These are phyloP conservation scores for Morus bassanus DNA, from an alignment of 2,797 vertebrate genomes.

Conservation along the genomic window DNA sequence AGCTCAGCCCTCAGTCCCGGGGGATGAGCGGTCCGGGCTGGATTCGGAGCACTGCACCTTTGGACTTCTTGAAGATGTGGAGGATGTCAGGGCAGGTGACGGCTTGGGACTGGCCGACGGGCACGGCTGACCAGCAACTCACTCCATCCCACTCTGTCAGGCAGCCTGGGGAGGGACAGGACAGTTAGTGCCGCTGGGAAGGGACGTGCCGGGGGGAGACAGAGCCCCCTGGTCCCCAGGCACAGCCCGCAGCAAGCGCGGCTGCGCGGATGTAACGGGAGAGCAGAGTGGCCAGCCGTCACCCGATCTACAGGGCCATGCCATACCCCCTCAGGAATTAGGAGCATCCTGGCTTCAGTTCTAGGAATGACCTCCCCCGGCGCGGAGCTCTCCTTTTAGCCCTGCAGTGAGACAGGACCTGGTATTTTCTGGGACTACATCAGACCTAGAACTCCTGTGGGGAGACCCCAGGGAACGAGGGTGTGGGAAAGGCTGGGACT, in stretches of 20 bases:
- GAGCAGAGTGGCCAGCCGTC: not conserved
- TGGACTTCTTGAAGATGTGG: conserved; percentile 13
- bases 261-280: not conserved
- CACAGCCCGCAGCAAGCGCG: not conserved
- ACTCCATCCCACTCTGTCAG: conserved; percentile 69
- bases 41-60: not conserved
- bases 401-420: rapidly evolving
- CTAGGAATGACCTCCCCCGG: not conserved
- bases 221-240: not conserved
- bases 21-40: rapidly evolving
- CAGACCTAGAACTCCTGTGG: not conserved
- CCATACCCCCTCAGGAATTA: not conserved
- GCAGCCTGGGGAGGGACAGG: conserved; percentile 46
- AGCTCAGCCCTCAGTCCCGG: not conserved
- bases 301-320: not conserved
- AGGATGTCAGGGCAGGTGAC: conserved; percentile 50
- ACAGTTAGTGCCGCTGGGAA: rapidly evolving
- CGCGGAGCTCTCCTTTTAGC: not conserved
- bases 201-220: not conserved
- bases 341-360: not conserved
- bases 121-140: conserved; percentile 61
- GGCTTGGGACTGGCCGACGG: conserved; percentile 1
- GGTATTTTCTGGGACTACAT: not conserved
- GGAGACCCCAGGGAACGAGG: rapidly evolving
- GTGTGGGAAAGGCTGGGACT: not conserved